These are phyloP conservation scores for Protobothrops mucrosquamatus DNA, from an alignment of 2,113 vertebrate species.

Conservation along the genomic window DNA sequence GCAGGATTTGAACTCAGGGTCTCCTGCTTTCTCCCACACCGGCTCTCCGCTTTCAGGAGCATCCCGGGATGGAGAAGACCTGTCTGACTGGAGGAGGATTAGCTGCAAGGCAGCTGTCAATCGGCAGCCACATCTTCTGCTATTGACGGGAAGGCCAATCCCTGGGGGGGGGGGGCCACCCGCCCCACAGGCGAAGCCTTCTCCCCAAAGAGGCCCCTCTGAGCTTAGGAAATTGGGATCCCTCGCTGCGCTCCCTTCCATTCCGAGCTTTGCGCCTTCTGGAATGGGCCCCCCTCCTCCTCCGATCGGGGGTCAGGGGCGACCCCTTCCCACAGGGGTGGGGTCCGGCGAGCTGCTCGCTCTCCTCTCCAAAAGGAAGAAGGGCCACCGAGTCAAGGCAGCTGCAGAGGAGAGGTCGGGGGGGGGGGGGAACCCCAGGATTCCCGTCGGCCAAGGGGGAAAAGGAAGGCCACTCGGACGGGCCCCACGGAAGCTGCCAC, in stretches of 20 bases:
- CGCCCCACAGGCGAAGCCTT: no score
- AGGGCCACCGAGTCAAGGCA: no score
- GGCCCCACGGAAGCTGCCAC: not conserved
- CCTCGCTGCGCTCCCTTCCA: not conserved
- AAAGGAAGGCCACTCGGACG: not conserved
- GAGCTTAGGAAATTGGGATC: not conserved
- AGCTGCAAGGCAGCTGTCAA: no score
- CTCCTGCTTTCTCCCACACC: no score
- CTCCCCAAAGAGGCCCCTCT: not conserved
- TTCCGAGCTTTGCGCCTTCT: not conserved
- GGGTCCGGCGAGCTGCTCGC: no score
- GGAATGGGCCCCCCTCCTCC: not conserved
- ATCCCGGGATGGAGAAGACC: no score
- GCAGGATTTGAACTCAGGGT: no score
- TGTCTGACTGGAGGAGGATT: no score
- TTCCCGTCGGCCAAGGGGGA: not conserved
- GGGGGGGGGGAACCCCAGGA: not conserved
- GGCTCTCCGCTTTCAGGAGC: no score
- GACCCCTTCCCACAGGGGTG: not conserved
- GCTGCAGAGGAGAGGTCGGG: no score
- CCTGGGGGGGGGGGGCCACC: no score
- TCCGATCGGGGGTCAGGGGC: not conserved
- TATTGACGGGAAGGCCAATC: not conserved
- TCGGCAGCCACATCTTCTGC: no score
- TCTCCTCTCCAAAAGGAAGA: not conserved